Evolutionary conservation across 1,140 invertebrate species (phyloP).

Genomic region (Conus ventricosus): DNA sequence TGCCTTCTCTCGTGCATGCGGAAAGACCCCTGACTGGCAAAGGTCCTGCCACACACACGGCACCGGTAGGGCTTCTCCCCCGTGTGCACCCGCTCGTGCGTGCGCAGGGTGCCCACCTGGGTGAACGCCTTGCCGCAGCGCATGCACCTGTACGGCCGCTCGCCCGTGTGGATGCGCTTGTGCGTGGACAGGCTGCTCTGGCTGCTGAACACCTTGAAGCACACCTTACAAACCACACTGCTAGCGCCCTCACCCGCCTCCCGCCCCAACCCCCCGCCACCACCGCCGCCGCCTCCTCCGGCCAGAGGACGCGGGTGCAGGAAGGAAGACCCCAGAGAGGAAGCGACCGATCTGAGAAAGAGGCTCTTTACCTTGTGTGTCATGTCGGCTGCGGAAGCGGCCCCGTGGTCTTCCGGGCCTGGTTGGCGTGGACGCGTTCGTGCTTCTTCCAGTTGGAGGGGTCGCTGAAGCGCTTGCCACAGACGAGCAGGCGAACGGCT

Average conservation of each 20-base stretch:
- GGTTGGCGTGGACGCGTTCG: conserved; percentile 74
- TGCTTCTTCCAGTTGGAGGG: conserved; percentile 75
- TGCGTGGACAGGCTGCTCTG: conserved; percentile 62
- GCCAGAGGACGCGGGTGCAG: too few relatives aligned
- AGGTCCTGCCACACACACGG: conserved; percentile 60
- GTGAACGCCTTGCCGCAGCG: conserved; percentile 65
- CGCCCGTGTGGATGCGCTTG: conserved; percentile 65
- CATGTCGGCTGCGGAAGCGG: conserved; percentile 19
- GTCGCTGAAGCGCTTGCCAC: conserved; percentile 73
- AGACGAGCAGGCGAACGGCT: conserved; percentile 73
- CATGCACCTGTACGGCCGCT: conserved; percentile 59
- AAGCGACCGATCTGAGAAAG: background rate
- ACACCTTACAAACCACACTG: conserved; percentile 61
- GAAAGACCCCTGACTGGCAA: conserved; percentile 65
- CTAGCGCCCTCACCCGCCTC: conserved; percentile 18
- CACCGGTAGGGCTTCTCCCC: conserved; percentile 67
- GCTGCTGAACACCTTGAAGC: conserved; percentile 62
- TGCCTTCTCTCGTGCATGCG: conserved; percentile 66
- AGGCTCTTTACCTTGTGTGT: conserved; percentile 40
- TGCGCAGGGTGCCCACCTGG: conserved; percentile 62
- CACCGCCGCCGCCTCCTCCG: too few relatives aligned
- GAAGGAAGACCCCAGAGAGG: background rate
- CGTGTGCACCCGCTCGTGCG: conserved; percentile 65
- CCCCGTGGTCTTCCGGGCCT: conserved; percentile 51
- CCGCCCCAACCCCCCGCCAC: background rate